Percentiles rank a stretch among this genome's conserved stretches.
Conservation (phyloP, 2,888 invertebrate species). For the Suillia variegata region DNA sequence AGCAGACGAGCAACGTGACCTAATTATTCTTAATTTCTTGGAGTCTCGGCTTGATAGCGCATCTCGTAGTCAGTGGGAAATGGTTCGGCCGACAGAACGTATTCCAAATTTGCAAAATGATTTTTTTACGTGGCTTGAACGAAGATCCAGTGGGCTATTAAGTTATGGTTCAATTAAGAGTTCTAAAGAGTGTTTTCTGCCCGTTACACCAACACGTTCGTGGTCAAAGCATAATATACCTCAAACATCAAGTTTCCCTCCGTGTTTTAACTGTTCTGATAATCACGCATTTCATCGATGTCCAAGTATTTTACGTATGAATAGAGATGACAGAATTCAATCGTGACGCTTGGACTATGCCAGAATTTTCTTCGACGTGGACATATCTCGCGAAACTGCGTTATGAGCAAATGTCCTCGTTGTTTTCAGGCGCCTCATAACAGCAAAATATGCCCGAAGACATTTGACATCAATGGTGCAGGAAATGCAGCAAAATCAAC, state of each 20-base stretch:
- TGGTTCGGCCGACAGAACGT: constrained; percentile 12
- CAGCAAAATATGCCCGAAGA: background rate
- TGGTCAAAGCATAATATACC: background rate
- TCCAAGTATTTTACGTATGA: background rate
- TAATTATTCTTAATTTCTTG: constrained; percentile 12
- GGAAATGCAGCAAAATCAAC: background rate
- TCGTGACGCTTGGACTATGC: constrained; percentile 3
- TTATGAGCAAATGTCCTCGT: background rate
- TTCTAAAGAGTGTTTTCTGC: background rate
- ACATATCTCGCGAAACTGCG: background rate
- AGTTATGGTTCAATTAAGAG: background rate
- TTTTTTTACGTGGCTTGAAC: constrained; percentile 14
- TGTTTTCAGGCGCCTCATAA: background rate
- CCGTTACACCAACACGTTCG: background rate
- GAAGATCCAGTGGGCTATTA: constrained; percentile 1
- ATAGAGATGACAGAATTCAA: constrained; percentile 13
- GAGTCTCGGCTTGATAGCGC: constrained; percentile 11
- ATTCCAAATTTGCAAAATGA: constrained; percentile 8
- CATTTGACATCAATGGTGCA: background rate
- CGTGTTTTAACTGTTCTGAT: background rate
- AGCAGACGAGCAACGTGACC: constrained; percentile 6
- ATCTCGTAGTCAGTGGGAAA: constrained; percentile 14
- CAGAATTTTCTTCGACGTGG: background rate
- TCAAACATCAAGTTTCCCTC: background rate
- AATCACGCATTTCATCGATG: constrained; percentile 4